Base-by-base conservation (phyloP, 2,797 vertebrate genomes). In the Hippoglossus hippoglossus region DNA sequence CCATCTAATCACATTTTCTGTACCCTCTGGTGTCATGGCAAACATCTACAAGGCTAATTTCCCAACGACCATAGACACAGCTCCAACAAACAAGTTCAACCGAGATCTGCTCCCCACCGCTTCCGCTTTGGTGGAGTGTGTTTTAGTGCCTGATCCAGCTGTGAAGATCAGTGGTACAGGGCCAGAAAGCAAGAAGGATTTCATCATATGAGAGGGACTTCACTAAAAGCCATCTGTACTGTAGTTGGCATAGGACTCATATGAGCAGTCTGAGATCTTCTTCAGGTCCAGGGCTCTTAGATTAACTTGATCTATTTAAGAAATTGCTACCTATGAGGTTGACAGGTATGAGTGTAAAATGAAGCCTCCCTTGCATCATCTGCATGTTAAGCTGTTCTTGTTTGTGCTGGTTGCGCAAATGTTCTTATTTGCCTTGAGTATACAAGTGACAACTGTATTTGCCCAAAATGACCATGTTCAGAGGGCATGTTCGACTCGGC, bases 121-220 rank as follows among this genome's bases (percentile, higher is more conserved):
- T 31, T 1, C n/a, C 22, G 8, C 12, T 31, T 1, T 0, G 39
- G 18, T 1, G 15, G 0, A 21, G 16, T 50, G 47, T 54, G 26
- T 24, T 57, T 67, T 22, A 8, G 3, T 11, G 47, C 28, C 18
- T 53, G 16, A 28, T 67, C 39, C 50, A 68, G 51, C 73, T 51
- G 59, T 68, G 36, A 60, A 5, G 2, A 67, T 64, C 36, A 54
- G 16, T 25, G 65, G 57, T 46, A 55, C 34, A 21, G 8, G 5
- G 44, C 53, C 41, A 71, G 52, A n/a, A 39, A 31, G 55, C 36
- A 74, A 49, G 52, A 54, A 51, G 25, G 68, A 68, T 57, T 25
- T 72, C 10, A 36, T 63, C 18, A 16, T 2, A 12, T 5, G 15
- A 54, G 34, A 70, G 15, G 2, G 18, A n/a, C 59, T 13, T 61